Evolutionary conservation across 2,888 invertebrate species (phyloP), one percentile per base, ranked within the genome.

Genomic region (Diarsia dahlii): DNA sequence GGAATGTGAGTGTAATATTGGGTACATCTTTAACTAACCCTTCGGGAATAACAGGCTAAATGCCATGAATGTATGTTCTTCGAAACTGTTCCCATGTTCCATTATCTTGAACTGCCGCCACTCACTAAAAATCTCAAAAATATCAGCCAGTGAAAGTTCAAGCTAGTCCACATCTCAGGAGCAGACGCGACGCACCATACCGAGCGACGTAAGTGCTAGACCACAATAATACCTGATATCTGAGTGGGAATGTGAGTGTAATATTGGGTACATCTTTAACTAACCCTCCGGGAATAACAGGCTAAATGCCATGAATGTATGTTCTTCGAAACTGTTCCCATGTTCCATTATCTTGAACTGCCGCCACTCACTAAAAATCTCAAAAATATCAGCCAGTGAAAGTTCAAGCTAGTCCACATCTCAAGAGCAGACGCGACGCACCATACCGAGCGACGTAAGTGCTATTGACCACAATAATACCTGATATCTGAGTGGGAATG

Each of bases 181-280:
- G 70, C 34, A 13, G 13, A n/a, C 48, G 39, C 28, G 48, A 70
- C 60, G 39, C 56, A 58, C 69, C 74, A 45, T 48, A 67, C 48
- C 66, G 68, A n/a, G n/a, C n/a, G 28, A 76, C 78, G 80, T 88
- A 90, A 91, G 90, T 90, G 90, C 86, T 78, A 84, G 90, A 86
- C 87, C 88, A 91, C 92, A 92, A 93, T 93, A 93, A 93, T 91
- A 92, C 90, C 91, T 93, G 93, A 93, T 94, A 93, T 92, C 92
- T 91, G 92, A 93, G 92, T 92, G 89, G 28, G 28, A 28, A 28
- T 28, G 39, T 39, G 39, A 39, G 39, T 6, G 39, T 39, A 39
- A 5, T 39, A 39, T 39, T 8, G 39, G 8, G 8, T 6, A 6
- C 39, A 39, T 6, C 39, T 39, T 6, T 39, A 1, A 5, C 39